Percentiles rank a stretch among this genome's conserved stretches.
phyloP scores from a whole-genome alignment of 2,797 vertebrate genomes.

The Micromesistius poutassou region DNA sequence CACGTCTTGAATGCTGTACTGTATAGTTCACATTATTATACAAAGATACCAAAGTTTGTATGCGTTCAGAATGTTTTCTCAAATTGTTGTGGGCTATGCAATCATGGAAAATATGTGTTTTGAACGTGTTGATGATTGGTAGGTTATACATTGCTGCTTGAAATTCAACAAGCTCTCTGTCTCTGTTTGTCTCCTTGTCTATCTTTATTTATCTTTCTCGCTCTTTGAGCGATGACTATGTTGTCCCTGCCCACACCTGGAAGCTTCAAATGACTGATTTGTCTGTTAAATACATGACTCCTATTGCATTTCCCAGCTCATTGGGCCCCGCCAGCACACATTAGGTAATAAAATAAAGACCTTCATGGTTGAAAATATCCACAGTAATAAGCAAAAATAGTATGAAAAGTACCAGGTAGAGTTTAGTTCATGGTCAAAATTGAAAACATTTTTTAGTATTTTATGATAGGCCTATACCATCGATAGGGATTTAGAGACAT shows the following conservation, averaged over 20 bases:
- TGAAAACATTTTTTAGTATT: background rate
- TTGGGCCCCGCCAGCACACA: background rate
- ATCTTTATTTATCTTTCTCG: conserved; percentile 10
- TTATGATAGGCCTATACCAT: background rate
- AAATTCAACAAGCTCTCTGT: conserved; percentile 21
- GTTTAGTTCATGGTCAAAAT: background rate
- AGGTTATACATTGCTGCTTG: background rate
- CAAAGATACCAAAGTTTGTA: too few species aligned
- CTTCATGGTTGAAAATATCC: background rate
- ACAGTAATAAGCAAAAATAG: background rate
- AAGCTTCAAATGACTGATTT: background rate
- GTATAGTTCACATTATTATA: too few species aligned
- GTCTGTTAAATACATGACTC: background rate
- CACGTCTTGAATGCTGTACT: too few species aligned
- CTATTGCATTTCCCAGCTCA: background rate
- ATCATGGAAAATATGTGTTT: background rate
- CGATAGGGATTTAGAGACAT: background rate
- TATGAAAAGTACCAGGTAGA: background rate
- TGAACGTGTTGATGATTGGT: background rate
- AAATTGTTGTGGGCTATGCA: background rate
- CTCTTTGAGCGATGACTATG: background rate
- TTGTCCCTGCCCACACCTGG: background rate
- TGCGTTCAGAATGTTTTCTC: background rate
- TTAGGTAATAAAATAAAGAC: background rate
- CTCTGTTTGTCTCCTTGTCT: conserved; percentile 17